Evolutionary conservation across 2,797 vertebrate genomes (phyloP).

Genomic region (Leuciscus waleckii): DNA sequence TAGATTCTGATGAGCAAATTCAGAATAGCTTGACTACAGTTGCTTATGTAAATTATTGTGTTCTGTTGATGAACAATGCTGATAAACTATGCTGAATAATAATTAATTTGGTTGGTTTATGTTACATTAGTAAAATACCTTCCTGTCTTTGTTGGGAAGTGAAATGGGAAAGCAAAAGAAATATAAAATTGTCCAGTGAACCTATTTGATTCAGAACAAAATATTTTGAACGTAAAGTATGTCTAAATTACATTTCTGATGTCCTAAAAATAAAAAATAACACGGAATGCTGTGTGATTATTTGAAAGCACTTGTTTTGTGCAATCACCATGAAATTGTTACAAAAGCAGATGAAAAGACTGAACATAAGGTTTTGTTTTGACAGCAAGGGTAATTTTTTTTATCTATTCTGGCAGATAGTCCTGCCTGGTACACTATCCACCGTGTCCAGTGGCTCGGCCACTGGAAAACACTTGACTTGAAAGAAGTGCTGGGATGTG

Average conservation of each 20-base stretch:
- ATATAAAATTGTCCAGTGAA: background rate
- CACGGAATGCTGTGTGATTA: background rate
- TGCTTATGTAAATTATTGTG: background rate
- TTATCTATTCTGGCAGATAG: background rate
- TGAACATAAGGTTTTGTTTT: slow-evolving; percentile 13
- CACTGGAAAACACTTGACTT: slow-evolving; percentile 20
- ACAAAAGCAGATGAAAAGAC: background rate
- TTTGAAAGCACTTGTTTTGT: slow-evolving; percentile 21
- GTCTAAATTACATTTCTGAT: background rate
- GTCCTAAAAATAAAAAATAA: background rate
- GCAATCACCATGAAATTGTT: slow-evolving; percentile 1
- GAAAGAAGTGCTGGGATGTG: background rate
- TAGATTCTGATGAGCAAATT: too few species aligned
- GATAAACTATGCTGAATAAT: background rate
- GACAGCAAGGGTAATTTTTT: slow-evolving; percentile 4
- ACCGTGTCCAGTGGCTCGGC: too few species aligned
- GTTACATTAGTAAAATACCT: background rate
- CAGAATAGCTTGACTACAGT: too few species aligned
- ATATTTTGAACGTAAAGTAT: background rate
- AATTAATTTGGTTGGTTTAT: background rate
- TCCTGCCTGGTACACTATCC: background rate
- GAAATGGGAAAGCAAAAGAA: background rate
- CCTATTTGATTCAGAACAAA: background rate
- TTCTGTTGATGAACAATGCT: background rate
- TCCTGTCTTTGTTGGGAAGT: background rate